Base-by-base conservation (phyloP, 2,113 vertebrate genomes). In the Percina caprodes region DNA sequence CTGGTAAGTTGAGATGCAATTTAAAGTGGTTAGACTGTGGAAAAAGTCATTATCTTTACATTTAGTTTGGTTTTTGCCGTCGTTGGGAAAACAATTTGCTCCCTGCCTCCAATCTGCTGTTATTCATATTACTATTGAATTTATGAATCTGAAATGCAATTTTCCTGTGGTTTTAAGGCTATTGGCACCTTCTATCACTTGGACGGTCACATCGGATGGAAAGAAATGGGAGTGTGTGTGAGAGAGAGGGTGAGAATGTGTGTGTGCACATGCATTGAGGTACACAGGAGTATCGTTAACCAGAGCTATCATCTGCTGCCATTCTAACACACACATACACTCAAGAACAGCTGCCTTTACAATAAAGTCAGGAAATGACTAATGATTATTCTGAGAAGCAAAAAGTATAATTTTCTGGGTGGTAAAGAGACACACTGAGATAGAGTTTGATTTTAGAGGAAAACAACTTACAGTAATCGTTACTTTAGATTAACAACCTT, bases 141-240 rank as follows among this genome's bases (percentile, higher is more conserved):
- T 93, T 93, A 92, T 92, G 89, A 90, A 93, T 91, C 67, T 67
- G 51, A 90, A 87, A 93, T 89, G 85, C 72, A 88, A 91, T 93
- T 93, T 92, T 87, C 90, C 90, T 90, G 89, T 81, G 89, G 92
- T 91, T 92, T 92, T 90, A 90, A 89, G 67, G 87, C 82, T 87
- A 65, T 86, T 93, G 92, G 93, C 93, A 91, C 90, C 80, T 91
- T 91, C 74, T 81, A 71, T 72, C 80, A 77, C 74, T 94, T 91
- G 92, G 89, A 89, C 67, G 61, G 79, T 85, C 67, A 80, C 70
- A 80, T 39, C 63, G 69, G 69, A 68, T 84, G 87, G 89, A 90
- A 89, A 92, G 73, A 86, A 82, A 74, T 87, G 89, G 30, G 80
- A 82, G n/a, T 56, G 52, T 42, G 33, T 18, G 65, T 2, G 61